Evolutionary conservation across 2,113 vertebrate genomes (phyloP).

Genomic region (Myotis davidii): DNA sequence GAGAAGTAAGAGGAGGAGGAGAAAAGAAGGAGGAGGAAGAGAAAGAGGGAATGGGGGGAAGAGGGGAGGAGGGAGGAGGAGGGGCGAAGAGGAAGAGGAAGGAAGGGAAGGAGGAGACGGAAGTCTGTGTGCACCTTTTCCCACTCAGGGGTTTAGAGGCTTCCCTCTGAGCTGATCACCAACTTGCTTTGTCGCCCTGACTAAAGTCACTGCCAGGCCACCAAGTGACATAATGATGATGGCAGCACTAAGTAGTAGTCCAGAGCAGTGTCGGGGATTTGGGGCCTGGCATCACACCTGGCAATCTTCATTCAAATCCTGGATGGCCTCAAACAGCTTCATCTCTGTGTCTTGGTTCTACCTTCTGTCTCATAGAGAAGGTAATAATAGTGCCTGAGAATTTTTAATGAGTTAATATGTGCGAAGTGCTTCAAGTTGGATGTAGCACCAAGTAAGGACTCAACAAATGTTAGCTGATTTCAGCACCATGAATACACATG

Average conservation of each 20-base stretch:
- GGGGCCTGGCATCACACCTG: background rate
- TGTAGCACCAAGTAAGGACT: background rate
- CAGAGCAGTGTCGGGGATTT: background rate
- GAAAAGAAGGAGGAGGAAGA: too few species aligned
- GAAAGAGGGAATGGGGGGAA: background rate
- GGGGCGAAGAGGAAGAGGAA: too few species aligned
- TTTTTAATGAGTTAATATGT: background rate
- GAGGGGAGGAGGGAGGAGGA: accelerated
- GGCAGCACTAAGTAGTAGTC: background rate
- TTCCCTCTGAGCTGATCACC: background rate
- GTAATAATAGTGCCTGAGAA: background rate
- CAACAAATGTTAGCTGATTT: background rate
- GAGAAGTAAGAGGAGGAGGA: too few species aligned
- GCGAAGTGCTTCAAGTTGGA: background rate
- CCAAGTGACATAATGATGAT: background rate
- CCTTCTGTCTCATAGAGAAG: background rate
- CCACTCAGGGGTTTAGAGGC: background rate
- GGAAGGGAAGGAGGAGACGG: background rate
- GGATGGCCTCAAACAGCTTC: background rate
- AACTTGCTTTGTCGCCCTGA: background rate
- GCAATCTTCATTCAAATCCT: background rate
- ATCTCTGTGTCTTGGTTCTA: background rate
- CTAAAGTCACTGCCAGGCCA: background rate
- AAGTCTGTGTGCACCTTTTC: background rate
- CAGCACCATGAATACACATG: background rate